These are phyloP conservation scores for Drosophila melanica DNA, from an alignment of 1,140 invertebrate species.

Conservation along the genomic window DNA sequence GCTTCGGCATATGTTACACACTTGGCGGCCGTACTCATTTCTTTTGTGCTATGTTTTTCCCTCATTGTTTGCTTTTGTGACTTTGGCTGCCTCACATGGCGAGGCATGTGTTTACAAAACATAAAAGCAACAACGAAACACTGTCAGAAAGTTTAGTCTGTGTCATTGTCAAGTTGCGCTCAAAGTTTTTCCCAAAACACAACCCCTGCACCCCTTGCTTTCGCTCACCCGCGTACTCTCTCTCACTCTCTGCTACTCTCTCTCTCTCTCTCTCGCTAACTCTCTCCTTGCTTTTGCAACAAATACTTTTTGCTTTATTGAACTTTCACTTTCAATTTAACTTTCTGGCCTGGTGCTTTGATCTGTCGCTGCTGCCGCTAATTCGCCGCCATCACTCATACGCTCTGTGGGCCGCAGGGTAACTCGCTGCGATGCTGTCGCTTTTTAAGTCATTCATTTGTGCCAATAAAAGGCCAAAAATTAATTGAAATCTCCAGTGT, in stretches of 20 bases:
- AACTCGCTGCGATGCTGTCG: conserved; percentile 6
- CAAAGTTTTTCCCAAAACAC: conserved; percentile 54
- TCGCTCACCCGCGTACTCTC: too few relatives aligned
- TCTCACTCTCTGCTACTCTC: background rate
- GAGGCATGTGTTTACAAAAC: conserved; percentile 74
- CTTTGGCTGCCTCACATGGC: conserved; percentile 60
- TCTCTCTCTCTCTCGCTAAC: background rate
- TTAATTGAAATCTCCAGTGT: conserved; percentile 75
- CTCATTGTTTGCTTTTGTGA: conserved; percentile 56
- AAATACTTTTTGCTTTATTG: conserved; percentile 72
- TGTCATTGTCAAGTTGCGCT: conserved; percentile 75
- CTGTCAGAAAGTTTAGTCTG: conserved; percentile 68
- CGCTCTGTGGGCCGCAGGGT: conserved; percentile 54
- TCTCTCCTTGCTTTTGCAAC: conserved; percentile 34
- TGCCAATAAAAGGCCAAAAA: conserved; percentile 67
- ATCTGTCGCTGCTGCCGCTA: conserved; percentile 51
- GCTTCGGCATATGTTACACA: background rate
- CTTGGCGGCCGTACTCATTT: conserved; percentile 11
- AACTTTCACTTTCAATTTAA: conserved; percentile 82
- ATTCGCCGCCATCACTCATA: conserved; percentile 71
- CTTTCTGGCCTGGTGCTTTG: conserved; percentile 61
- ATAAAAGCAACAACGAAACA: conserved; percentile 58
- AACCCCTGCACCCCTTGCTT: background rate
- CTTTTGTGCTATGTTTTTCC: conserved; percentile 13
- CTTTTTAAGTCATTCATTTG: conserved; percentile 57